Evolutionary conservation across 1,140 invertebrate genomes (phyloP), one percentile per base, ranked within the genome.

Genomic region (Brachionus angularis): DNA sequence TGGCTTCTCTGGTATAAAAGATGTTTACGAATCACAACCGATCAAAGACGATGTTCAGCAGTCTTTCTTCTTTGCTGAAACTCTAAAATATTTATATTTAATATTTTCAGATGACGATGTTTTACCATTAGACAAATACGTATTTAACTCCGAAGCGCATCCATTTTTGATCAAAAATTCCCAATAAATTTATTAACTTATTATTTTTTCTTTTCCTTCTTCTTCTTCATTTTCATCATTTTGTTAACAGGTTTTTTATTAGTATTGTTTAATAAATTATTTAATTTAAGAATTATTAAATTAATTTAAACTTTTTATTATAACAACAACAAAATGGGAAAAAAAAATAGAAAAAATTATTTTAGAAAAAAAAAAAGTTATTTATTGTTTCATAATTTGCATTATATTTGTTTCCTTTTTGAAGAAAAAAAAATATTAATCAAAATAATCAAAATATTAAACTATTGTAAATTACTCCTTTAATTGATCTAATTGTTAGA

Each of bases 81-180:
- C 94, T 27, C 86, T 98, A 18, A 99, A 99, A 89, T 99, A 99
- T 82, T 85, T 98, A 64, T 98, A 97, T 83, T 86, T 98, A 74
- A 85, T 96, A 71, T 98, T 96, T 85, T 91, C 93, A 58, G 92
- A 96, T 73, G 94, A 98, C 79, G 87, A 87, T 72, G 83, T 96
- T 46, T 85, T 98, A 73, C 88, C 91, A 5, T 83, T 99, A 39
- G 90, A 98, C 80, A 88, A 96, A 75, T 99, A 94, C 94, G 93
- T 98, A 3, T 93, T 96, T 83, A 99, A 98, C 79, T 97, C 95
- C 0, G 96, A 98, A 83, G 96, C 92, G 18, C 95, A 98, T 84
- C 91, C 94, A n/a, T 83, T 98, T 72, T 93, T 93, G 14, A 88
- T 97, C 18, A n/a, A n/a, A n/a, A n/a, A n/a, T n/a, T n/a, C n/a